Evolutionary conservation across 2,888 invertebrate species (phyloP).

Genomic region (Eupelmus urozonus): DNA sequence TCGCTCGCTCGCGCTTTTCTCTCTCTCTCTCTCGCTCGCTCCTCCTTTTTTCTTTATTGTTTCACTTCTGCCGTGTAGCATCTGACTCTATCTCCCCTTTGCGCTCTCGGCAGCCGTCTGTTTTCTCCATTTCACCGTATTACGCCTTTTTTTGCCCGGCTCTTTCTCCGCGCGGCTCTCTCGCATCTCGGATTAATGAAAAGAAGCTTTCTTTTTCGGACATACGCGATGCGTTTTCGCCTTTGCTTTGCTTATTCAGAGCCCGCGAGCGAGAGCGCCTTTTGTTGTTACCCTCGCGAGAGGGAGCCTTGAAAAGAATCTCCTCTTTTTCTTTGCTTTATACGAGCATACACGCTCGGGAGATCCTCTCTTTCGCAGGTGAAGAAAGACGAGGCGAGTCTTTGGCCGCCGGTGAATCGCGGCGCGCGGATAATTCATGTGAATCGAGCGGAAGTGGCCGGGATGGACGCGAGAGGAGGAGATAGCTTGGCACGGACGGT

Average conservation of each 20-base stretch:
- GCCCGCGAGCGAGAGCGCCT: constrained; percentile 6
- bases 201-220: constrained; percentile 5
- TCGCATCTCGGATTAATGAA: constrained; percentile 26
- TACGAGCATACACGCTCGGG: neutral
- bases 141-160: too few relatives aligned
- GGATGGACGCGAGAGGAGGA: too few relatives aligned
- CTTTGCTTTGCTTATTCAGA: constrained; percentile 34
- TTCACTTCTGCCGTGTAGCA: neutral
- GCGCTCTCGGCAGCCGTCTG: neutral
- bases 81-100: constrained; percentile 4
- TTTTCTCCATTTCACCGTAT: neutral
- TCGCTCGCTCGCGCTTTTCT: neutral
- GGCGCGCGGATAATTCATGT: constrained; percentile 1
- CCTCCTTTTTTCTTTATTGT: constrained; percentile 3
- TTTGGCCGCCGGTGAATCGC: neutral
- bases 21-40: neutral
- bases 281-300: constrained; percentile 12
- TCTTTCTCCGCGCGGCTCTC: neutral
- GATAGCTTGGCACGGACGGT: too few relatives aligned
- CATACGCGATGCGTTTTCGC: constrained; percentile 13
- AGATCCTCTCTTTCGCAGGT: constrained; percentile 1
- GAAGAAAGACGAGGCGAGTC: constrained; percentile 24
- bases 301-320: constrained; percentile 11
- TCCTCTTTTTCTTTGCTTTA: constrained; percentile 31
- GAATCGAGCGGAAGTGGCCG: neutral